Conservation (phyloP, 2,113 vertebrate species). For the Tursiops truncatus region DNA sequence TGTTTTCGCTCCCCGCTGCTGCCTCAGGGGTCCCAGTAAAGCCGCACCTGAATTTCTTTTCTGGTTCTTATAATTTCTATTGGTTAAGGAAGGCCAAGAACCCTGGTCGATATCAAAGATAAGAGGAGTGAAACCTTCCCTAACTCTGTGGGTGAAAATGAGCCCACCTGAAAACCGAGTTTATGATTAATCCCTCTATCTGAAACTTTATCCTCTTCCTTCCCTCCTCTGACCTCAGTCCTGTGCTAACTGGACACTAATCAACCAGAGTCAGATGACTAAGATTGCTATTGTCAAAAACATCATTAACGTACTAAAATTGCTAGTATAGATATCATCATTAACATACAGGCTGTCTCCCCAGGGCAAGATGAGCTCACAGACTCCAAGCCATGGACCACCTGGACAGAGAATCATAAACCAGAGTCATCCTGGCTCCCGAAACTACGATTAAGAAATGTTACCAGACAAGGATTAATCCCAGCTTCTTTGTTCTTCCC, state of each 20-base stretch:
- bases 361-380: background rate
- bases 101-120: background rate
- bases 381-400: background rate
- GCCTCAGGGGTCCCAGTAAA: background rate
- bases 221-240: background rate
- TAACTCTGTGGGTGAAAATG: background rate
- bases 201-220: background rate
- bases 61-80: background rate
- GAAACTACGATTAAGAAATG: background rate
- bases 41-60: background rate
- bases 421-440: background rate
- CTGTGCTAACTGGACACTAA: background rate
- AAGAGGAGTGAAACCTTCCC: background rate
- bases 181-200: background rate
- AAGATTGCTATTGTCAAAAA: background rate
- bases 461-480: background rate
- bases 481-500: background rate
- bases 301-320: background rate
- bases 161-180: rapidly evolving
- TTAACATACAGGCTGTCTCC: background rate
- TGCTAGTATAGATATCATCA: background rate
- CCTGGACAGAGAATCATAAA: background rate
- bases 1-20: background rate
- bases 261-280: background rate
- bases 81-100: background rate